Evolutionary conservation across 2,888 invertebrate species (phyloP), one percentile per base, ranked within the genome.

Genomic region (Dynastes tityus): DNA sequence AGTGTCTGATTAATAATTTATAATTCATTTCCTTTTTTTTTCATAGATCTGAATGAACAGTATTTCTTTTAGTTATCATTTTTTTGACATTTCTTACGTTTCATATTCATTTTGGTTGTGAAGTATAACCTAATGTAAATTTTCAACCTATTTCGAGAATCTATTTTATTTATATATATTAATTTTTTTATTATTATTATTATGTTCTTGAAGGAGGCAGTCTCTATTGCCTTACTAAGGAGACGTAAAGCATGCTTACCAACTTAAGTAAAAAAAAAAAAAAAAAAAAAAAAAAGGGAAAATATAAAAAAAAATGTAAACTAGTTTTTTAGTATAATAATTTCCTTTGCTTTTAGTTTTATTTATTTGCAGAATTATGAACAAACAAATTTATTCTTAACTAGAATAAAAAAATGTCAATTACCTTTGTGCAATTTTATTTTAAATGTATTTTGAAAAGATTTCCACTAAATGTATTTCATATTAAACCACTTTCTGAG

Each of bases 351-450:
- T 74, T 74, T 45, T 45, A 40, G 16, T 29, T 73, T 74, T 74
- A 61, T 74, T 74, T 61, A 74, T 74, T 71, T 29, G 37, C 32
- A 55, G 32, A 27, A 37, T 71, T 68, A 49, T 68, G 4, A 63
- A 63, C 22, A 63, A 22, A 53, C 16, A 71, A 5, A 55, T 29
- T 55, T 37, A 37, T 37, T 32, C 32, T 55, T 55, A 16, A 29
- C 53, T 71, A 55, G 16, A 40, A 55, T 53, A 71, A 71, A 71
- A 55, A n/a, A 27, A 71, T 71, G 71, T 74, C 61, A 74, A 74
- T 74, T 71, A 71, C 32, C 8, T 74, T 74, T 61, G 73, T 74
- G 73, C 73, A 74, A 74, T 74, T 74, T 61, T 61, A 27, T 51
- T 68, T 51, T 40, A 51, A 51, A 49, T 22, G 27, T 27, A 51